Conservation (phyloP, 2,797 vertebrate species). For the Sarcoramphus papa region DNA sequence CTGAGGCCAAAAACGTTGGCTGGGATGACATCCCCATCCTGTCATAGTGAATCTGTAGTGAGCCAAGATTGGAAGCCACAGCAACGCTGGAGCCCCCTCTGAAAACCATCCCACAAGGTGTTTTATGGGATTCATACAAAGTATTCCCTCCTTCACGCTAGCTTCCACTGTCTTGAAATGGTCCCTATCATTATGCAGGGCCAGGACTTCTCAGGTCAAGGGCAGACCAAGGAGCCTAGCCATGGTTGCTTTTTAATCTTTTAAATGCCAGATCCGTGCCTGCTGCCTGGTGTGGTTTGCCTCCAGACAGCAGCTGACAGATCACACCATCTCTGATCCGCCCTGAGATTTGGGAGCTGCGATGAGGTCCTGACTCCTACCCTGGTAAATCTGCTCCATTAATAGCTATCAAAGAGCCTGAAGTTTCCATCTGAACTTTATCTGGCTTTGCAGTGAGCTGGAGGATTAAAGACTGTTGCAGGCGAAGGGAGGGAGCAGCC, state of each 20-base stretch:
- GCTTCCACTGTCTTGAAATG: neutral
- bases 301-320: slow-evolving; percentile 25
- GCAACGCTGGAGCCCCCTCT: neutral
- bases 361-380: neutral
- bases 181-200: neutral
- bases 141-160: neutral
- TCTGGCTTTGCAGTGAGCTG: slow-evolving; percentile 57
- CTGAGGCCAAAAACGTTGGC: neutral
- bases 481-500: neutral
- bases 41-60: neutral
- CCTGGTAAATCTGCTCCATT: slow-evolving; percentile 55
- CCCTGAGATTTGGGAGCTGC: neutral
- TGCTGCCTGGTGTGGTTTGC: neutral
- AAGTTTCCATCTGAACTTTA: slow-evolving; percentile 57
- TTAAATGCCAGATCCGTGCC: slow-evolving; percentile 6
- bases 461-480: slow-evolving; percentile 7
- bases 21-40: neutral
- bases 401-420: slow-evolving; percentile 61
- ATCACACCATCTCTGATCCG: neutral
- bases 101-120: neutral
- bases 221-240: neutral
- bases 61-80: neutral
- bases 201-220: slow-evolving; percentile 1
- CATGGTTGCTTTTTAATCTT: neutral
- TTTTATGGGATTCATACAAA: neutral